phyloP scores from a whole-genome alignment of 2,113 vertebrate genomes.

The Falcunculus frontatus region DNA sequence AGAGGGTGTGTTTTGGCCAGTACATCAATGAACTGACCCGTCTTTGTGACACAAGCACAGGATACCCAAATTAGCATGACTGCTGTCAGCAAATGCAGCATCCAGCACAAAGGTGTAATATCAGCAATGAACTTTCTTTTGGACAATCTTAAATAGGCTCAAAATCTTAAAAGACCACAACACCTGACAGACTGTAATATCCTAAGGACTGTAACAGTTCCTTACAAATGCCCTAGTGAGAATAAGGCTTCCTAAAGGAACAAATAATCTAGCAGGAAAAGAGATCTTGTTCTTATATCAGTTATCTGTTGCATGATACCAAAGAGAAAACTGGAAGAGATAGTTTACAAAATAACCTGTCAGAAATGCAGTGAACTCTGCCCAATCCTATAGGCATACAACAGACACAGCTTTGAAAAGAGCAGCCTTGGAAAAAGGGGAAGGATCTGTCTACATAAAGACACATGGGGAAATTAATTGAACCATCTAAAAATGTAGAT shows the following conservation, averaged over 20 bases:
- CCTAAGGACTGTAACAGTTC: not conserved
- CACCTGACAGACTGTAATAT: not conserved
- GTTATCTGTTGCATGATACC: not conserved
- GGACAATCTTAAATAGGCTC: not conserved
- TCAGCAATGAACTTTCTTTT: not conserved
- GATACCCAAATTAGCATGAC: not conserved
- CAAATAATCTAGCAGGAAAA: not conserved
- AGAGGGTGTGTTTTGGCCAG: not conserved
- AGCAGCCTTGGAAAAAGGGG: not conserved
- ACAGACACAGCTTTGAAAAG: not conserved
- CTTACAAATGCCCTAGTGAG: not conserved
- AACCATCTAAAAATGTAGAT: not conserved
- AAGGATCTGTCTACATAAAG: not conserved
- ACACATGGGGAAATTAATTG: not conserved
- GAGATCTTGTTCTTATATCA: not conserved
- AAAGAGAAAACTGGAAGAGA: not conserved
- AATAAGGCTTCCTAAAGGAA: not conserved
- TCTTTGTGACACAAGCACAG: not conserved
- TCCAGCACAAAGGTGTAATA: not conserved
- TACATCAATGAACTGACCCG: not conserved
- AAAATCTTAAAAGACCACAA: not conserved
- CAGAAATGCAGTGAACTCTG: not conserved
- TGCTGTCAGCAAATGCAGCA: not conserved
- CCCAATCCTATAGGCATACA: accelerated
- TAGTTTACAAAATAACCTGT: not conserved